Evolutionary conservation across 2,797 vertebrate species (phyloP), one percentile per base, ranked within the genome.

Genomic region (Alcedo quadribrachys): DNA sequence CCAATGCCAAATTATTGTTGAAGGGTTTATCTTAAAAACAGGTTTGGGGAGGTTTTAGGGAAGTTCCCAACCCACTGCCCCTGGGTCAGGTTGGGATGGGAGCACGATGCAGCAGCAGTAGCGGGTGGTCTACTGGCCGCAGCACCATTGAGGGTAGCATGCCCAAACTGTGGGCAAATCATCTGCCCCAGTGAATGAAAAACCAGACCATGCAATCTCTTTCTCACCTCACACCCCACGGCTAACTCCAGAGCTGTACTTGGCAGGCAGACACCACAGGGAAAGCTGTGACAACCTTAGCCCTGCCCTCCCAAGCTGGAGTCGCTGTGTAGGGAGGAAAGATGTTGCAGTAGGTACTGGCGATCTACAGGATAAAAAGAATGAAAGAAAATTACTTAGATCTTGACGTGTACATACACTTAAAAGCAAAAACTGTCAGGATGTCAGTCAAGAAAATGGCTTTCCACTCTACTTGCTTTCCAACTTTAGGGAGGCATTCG

Each of bases 301-400:
- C 97, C 97, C 97, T 98, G 98, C 98, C 98, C 98, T 98, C 98
- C 98, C 97, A 98, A 98, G 98, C 97, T 98, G 98, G 98, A 98
- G 98, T 98, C 98, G 97, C 98, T 98, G 98, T 98, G 98, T 98
- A 98, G 98, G 98, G 98, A 98, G 98, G 98, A 98, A 98, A 98
- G 98, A 98, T 98, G 98, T 98, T 98, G 98, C 98, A 98, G 98
- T 98, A 98, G 98, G 98, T 98, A 98, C 98, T 98, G 98, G 98
- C 97, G 98, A 98, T 98, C 98, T 98, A 98, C 97, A 98, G 98
- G 96, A 98, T 93, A 98, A 98, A 98, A 98, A 98, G 97, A 98
- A 98, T 94, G 97, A 98, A 98, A 97, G 97, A 98, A 98, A 98
- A 98, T 98, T 98, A 98, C 98, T 98, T 96, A 97, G 96, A 97